Base-by-base conservation (phyloP, 2,113 vertebrate species). In the Hyaena hyaena region DNA sequence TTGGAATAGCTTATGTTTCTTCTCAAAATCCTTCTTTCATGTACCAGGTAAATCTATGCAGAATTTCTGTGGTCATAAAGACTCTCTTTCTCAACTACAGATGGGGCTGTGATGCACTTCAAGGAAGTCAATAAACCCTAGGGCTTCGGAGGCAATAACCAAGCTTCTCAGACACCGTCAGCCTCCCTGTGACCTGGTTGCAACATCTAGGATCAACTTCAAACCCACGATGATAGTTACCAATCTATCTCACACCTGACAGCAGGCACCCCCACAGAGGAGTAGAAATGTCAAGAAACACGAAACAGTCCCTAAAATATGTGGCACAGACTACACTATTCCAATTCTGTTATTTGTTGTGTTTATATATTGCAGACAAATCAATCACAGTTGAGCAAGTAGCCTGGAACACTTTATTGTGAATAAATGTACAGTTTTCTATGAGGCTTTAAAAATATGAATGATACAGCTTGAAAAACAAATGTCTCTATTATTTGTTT, bases 201-300 rank as follows among this genome's bases (percentile, higher is more conserved):
- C 26, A 31, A 35, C 26, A 50, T 35, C 35, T 31, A 74, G 53
- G 26, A 55, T 58, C 63, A 19, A 9, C 77, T 61, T 33, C 19
- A 80, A 79, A 80, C 31, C 73, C 26, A 10, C 4, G 0, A 16
- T 19, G 45, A 43, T 33, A 1, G 19, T 19, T 53, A 16, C 12
- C 1, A 2, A 5, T n/a, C 17, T 48, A 0, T 10, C 4, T 21
- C 31, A 1, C 0, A 14, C 3, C 76, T 35, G 4, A 1, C 1
- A 16, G 5, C 17, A 23, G 21, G 5, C 21, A 23, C 43, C 23
- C 21, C 33, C 35, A 0, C 55, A 33, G 2, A 0, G 7, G 0
- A 26, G 8, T 15, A 23, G 71, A 86, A 39, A 83, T 28, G 12
- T 23, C 12, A 93, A 80, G 16, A 5, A 7, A 12, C 31, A 5